Percentiles rank a stretch among this genome's conserved stretches.
Evolutionary conservation across 2,888 invertebrate genomes (phyloP).

Genomic region (Lepidochitona cinerea): DNA sequence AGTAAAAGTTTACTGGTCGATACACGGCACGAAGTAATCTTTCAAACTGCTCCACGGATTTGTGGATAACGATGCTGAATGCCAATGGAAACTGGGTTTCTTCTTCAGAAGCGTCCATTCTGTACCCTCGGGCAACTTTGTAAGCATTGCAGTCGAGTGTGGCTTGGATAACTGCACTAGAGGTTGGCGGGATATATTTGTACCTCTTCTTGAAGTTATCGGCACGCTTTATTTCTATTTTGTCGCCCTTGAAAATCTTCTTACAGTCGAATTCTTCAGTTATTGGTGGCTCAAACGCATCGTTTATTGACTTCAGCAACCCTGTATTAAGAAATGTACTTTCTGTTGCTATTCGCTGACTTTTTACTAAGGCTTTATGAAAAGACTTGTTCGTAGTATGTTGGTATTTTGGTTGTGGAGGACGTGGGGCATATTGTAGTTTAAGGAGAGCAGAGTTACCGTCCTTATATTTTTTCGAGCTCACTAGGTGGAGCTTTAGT

Average conservation of each 20-base stretch:
- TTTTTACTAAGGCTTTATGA: too few species aligned
- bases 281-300: neutral
- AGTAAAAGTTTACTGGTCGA: conserved; percentile 56
- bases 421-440: too few species aligned
- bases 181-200: neutral
- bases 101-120: conserved; percentile 11
- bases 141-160: neutral
- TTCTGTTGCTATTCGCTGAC: too few species aligned
- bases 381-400: too few species aligned
- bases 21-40: conserved; percentile 46
- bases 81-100: conserved; percentile 44
- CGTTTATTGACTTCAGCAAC: neutral
- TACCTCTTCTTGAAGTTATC: neutral
- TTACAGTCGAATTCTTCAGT: neutral
- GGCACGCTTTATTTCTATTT: neutral
- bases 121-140: conserved; percentile 7
- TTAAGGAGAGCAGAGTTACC: too few species aligned
- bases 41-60: conserved; percentile 41
- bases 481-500: too few species aligned
- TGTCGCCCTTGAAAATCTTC: neutral
- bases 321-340: neutral
- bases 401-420: too few species aligned
- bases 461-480: too few species aligned
- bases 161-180: neutral
- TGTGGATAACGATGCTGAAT: conserved; percentile 44